phyloP scores from a whole-genome alignment of 2,113 vertebrate genomes.

The Colistium nudipinnis region DNA sequence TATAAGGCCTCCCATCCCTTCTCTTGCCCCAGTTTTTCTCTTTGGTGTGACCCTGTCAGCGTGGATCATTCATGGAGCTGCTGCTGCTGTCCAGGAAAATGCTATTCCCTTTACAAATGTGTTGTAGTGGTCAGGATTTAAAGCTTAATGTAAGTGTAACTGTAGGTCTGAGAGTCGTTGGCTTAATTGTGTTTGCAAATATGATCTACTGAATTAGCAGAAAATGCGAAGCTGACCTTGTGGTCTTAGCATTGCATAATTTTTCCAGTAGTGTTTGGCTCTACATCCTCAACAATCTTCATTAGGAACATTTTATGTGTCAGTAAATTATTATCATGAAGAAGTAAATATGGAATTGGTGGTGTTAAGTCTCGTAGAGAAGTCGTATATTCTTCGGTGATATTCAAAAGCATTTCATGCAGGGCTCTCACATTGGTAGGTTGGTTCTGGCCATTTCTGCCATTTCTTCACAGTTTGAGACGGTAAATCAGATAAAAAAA shows the following conservation, averaged over 20 bases:
- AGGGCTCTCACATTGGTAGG: background rate
- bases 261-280: background rate
- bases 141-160: background rate
- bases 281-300: background rate
- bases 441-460: background rate
- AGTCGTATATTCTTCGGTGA: slow-evolving; percentile 1
- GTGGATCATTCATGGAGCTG: background rate
- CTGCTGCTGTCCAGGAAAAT: background rate
- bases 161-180: background rate
- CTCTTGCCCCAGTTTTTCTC: slow-evolving; percentile 27
- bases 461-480: background rate
- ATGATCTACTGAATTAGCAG: slow-evolving; percentile 3
- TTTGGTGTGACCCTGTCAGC: slow-evolving; percentile 4
- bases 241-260: slow-evolving; percentile 7
- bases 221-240: background rate
- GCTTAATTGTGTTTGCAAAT: slow-evolving; percentile 19
- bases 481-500: background rate
- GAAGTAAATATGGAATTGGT: too few relatives aligned
- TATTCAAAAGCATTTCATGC: background rate
- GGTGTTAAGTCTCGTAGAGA: slow-evolving; percentile 11
- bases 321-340: too few relatives aligned
- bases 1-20: slow-evolving; percentile 18
- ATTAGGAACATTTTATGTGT: too few relatives aligned
- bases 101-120: background rate
- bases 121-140: background rate